phyloP scores from a whole-genome alignment of 2,888 invertebrate species.

The Hemicrepidius hirtus region DNA sequence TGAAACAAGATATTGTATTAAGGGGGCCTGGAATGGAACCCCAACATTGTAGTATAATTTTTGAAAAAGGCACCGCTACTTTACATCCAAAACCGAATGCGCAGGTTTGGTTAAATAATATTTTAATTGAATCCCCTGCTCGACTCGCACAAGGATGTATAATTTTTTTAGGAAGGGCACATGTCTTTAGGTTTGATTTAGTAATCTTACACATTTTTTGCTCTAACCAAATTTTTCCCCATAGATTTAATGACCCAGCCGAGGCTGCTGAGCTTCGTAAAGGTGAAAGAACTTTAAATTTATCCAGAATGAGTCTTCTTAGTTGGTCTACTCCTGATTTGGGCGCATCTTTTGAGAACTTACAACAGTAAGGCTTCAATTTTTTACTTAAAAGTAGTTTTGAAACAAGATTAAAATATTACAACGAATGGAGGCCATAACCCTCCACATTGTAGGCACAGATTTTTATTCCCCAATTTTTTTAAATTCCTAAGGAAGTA shows the following conservation, averaged over 20 bases:
- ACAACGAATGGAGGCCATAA: no score
- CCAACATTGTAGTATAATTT: slow-evolving; percentile 85
- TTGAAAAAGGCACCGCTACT: slow-evolving; percentile 83
- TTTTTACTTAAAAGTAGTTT: no score
- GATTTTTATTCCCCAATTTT: no score
- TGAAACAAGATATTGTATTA: slow-evolving; percentile 84
- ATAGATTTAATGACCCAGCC: slow-evolving; percentile 93
- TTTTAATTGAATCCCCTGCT: slow-evolving; percentile 85
- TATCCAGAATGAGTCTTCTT: slow-evolving; percentile 86
- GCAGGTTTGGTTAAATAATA: slow-evolving; percentile 89
- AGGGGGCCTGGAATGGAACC: slow-evolving; percentile 85
- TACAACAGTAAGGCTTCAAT: slow-evolving; percentile 67
- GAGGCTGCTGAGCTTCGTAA: slow-evolving; percentile 90
- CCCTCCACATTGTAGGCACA: no score
- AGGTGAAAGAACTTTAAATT: slow-evolving; percentile 82
- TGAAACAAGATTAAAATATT: no score
- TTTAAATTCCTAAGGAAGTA: no score
- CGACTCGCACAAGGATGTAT: slow-evolving; percentile 85
- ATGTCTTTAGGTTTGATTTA: slow-evolving; percentile 72
- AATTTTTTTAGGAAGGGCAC: slow-evolving; percentile 77
- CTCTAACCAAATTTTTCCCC: no score
- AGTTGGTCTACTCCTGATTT: slow-evolving; percentile 90
- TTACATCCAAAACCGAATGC: slow-evolving; percentile 83
- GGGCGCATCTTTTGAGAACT: slow-evolving; percentile 82
- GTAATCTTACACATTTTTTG: no score